Conservation (phyloP, 2,113 vertebrate species). For the Sceloporus tristichus region DNA sequence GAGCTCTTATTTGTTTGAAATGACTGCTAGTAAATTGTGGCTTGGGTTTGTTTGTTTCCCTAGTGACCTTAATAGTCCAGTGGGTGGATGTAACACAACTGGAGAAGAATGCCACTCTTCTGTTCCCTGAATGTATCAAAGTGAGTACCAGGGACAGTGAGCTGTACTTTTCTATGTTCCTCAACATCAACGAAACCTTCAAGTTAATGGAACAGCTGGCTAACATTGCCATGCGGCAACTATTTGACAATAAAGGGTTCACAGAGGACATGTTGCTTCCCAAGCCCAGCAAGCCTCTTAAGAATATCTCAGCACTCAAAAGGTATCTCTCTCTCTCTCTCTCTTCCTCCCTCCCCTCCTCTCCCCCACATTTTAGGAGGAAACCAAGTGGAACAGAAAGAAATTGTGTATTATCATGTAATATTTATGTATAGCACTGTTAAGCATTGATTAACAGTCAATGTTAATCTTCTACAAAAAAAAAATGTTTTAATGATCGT, state of each 20-base stretch:
- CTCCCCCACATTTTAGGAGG: not conserved
- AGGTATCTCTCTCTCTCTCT: constrained; percentile 62
- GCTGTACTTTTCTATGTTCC: constrained; percentile 98
- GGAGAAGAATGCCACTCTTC: constrained; percentile 93
- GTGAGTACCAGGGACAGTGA: constrained; percentile 91
- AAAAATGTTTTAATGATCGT: not conserved
- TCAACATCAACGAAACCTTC: constrained; percentile 95
- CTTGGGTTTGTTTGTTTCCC: not conserved
- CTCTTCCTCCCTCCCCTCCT: not conserved
- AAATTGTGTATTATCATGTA: constrained; percentile 17
- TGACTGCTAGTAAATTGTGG: not conserved
- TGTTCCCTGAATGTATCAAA: constrained; percentile 94
- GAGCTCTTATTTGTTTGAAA: constrained; percentile 18
- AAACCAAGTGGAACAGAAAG: not conserved
- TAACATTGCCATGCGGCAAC: constrained; percentile 94
- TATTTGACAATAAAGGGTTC: constrained; percentile 92
- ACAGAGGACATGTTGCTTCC: constrained; percentile 87
- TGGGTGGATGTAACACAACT: constrained; percentile 96
- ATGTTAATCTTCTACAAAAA: not conserved
- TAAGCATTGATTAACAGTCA: not conserved
- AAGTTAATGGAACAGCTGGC: constrained; percentile 98
- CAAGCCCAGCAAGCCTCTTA: constrained; percentile 86
- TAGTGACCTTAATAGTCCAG: constrained; percentile 93
- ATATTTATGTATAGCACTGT: not conserved
- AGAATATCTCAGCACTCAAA: constrained; percentile 93